A percentile compares a stretch with the other conserved stretches of the same genome.
Conservation (phyloP, 2,888 invertebrate species). For the Eurytoma adleriae region DNA sequence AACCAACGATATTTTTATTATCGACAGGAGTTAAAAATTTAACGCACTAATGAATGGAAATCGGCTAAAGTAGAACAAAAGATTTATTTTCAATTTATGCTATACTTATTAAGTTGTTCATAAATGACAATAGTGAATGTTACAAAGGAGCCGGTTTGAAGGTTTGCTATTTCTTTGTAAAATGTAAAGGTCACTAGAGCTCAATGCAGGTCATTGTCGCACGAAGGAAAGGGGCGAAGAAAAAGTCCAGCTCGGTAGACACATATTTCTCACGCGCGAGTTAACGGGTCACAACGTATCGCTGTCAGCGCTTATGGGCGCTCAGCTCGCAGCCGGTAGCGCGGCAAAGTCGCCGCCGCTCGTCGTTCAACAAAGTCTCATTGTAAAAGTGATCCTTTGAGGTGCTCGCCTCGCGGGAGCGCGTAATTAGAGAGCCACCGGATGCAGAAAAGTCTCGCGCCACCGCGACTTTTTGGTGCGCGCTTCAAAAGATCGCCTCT, state of each 20-base stretch:
- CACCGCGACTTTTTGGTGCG: neutral
- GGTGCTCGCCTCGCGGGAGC: constrained; percentile 10
- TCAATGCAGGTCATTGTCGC: neutral
- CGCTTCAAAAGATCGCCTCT: no score
- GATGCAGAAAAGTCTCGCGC: neutral
- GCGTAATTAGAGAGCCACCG: constrained; percentile 40
- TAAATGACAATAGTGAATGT: no score
- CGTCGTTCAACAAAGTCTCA: constrained; percentile 39
- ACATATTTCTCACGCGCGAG: constrained; percentile 19
- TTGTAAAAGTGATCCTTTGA: constrained; percentile 42
- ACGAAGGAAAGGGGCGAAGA: neutral
- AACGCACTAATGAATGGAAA: no score
- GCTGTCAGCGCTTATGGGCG: constrained; percentile 16
- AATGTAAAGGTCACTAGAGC: neutral
- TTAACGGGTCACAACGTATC: constrained; percentile 29
- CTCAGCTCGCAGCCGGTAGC: neutral
- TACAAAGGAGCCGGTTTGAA: no score
- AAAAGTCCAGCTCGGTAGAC: neutral
- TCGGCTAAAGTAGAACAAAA: no score
- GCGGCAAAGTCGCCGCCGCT: constrained; percentile 1
- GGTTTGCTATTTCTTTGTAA: neutral
- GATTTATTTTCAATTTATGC: no score
- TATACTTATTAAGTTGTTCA: no score
- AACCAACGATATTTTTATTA: no score
- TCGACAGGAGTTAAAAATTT: no score